Percentiles rank a stretch among this genome's conserved stretches.
These are phyloP conservation scores for Tribolium freemani DNA, from an alignment of 2,888 invertebrate species.

Conservation along the genomic window DNA sequence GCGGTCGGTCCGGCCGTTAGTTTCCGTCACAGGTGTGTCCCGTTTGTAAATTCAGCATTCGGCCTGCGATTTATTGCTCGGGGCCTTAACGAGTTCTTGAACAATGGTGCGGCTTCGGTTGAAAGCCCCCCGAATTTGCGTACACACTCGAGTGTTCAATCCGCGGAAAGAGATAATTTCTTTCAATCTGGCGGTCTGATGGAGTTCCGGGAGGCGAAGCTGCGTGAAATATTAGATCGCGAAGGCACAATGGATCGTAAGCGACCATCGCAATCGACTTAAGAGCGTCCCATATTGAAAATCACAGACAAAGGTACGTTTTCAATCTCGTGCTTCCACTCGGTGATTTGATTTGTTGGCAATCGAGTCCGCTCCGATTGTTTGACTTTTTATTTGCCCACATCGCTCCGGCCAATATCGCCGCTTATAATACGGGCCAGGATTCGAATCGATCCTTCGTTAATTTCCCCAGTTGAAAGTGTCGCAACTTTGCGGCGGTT, in stretches of 20 bases:
- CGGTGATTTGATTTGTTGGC: slow-evolving; percentile 61
- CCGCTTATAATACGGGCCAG: slow-evolving; percentile 32
- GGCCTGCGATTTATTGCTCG: slow-evolving; percentile 42
- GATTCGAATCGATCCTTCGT: slow-evolving; percentile 49
- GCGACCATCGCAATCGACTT: slow-evolving; percentile 59
- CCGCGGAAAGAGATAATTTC: slow-evolving; percentile 51
- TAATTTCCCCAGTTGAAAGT: slow-evolving; percentile 54
- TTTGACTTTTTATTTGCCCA: slow-evolving; percentile 56
- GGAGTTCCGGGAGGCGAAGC: slow-evolving; percentile 53
- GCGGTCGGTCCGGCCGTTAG: slow-evolving; percentile 36
- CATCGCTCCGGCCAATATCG: slow-evolving; percentile 40
- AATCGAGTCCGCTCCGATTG: slow-evolving; percentile 60
- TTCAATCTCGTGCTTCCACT: slow-evolving; percentile 59
- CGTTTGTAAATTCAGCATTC: slow-evolving; percentile 52
- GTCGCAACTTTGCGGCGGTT: slow-evolving; percentile 53
- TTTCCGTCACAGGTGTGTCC: slow-evolving; percentile 53
- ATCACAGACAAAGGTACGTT: slow-evolving; percentile 62
- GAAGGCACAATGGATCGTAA: slow-evolving; percentile 58
- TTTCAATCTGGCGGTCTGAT: slow-evolving; percentile 52
- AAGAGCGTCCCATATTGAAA: slow-evolving; percentile 58
- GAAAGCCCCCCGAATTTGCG: slow-evolving; percentile 26
- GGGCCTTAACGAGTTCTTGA: slow-evolving; percentile 30
- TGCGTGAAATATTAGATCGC: slow-evolving; percentile 60
- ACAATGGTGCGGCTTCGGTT: slow-evolving; percentile 29
- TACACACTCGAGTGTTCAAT: slow-evolving; percentile 33